Base-by-base conservation (phyloP, 2,113 vertebrate species). In the Lonchura striata region DNA sequence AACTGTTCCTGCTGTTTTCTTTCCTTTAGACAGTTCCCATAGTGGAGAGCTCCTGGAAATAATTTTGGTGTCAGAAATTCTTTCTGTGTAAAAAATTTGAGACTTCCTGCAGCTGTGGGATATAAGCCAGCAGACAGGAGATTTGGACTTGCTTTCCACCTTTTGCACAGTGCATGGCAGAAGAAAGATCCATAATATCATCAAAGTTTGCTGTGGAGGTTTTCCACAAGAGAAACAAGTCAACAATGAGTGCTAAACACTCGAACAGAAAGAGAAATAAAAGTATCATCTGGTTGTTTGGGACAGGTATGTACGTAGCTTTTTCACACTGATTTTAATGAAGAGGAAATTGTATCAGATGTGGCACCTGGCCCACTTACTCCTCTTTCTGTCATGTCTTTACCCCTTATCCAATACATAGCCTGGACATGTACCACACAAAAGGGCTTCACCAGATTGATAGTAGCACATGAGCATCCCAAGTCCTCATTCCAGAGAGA, bases 11-110 rank as follows among this genome's bases (percentile, higher is more conserved):
- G 60, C 75, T 95, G 65, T 87, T 94, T 97, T 94, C 79, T 90
- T 59, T 92, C 56, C 49, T 82, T 92, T 82, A 88, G 70, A 87
- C 41, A 86, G 74, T 91, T 95, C 93, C 91, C 90, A 90, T 93
- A 96, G 35, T 96, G 86, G 52, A 95, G 93, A 93, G 91, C 92
- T 98, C 96, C 97, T 97, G 96, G 95, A 97, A 97, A 84, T 94
- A 95, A 87, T 95, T 97, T 90, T 52, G 46, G 83, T 97, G 86
- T 93, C 71, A 95, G 87, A 94, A 82, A 94, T 88, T 96, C 74
- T 87, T 78, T 96, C 93, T 96, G 82, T 68, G 72, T 85, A 95
- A 95, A 94, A 96, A 96, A 86, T 50, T 35, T 90, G 89, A 95
- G 89, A 94, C 95, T 97, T 97, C 97, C 96, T 95, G 95, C 74